These are phyloP conservation scores for Tursiops truncatus DNA, from an alignment of 2,113 vertebrate species.

Conservation along the genomic window DNA sequence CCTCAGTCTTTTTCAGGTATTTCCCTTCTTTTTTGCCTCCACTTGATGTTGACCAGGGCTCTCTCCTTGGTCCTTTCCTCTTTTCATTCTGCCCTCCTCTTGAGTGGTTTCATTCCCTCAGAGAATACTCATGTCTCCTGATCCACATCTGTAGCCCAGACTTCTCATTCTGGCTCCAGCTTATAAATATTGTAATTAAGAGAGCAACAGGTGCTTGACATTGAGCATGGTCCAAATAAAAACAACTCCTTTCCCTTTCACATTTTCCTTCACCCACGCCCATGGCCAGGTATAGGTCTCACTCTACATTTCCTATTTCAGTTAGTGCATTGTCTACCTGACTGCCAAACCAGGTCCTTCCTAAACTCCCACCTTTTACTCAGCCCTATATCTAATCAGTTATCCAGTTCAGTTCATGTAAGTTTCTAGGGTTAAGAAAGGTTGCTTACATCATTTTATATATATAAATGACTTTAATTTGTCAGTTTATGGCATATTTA, in stretches of 20 bases:
- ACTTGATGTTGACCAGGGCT: not conserved
- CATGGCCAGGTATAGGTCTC: not conserved
- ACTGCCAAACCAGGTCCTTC: not conserved
- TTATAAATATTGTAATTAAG: not conserved
- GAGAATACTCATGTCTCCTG: not conserved
- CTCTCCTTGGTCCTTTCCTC: not conserved
- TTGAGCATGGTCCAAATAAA: not conserved
- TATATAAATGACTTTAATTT: not conserved
- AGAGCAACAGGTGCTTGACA: not conserved
- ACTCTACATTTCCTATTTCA: not conserved
- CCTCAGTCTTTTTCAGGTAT: not conserved
- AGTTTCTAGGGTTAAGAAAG: not conserved
- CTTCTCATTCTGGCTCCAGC: not conserved
- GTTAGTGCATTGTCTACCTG: not conserved
- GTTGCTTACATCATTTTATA: not conserved
- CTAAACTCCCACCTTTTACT: not conserved
- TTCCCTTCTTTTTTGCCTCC: not conserved
- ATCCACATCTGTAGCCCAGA: not conserved
- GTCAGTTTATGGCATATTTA: constrained; percentile 4
- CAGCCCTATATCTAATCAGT: not conserved
- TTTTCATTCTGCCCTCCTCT: not conserved
- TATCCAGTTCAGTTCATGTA: not conserved
- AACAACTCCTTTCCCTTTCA: not conserved
- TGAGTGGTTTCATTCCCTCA: not conserved
- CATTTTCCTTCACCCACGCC: fast-evolving